Evolutionary conservation across 2,113 vertebrate genomes (phyloP).

Genomic region (Thunnus thynnus): DNA sequence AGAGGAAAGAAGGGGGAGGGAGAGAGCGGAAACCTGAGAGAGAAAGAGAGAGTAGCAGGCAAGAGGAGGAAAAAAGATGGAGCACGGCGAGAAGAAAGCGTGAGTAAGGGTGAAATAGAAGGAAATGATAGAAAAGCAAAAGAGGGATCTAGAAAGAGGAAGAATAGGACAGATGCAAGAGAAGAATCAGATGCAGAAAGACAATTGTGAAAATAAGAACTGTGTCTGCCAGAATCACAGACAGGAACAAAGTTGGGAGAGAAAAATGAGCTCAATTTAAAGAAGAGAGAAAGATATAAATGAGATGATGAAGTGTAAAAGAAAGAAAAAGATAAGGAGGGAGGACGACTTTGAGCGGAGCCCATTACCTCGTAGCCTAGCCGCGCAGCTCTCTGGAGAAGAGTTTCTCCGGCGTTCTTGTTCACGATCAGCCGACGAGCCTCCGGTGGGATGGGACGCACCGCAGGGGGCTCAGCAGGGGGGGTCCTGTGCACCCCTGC

Average conservation of each 20-base stretch:
- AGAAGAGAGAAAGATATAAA: constrained; percentile 54
- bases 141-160: constrained; percentile 46
- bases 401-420: constrained; percentile 97
- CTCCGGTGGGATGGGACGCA: constrained; percentile 95
- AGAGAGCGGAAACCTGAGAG: constrained; percentile 71
- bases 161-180: constrained; percentile 49
- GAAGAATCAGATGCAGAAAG: constrained; percentile 29
- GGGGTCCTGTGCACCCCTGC: constrained; percentile 59
- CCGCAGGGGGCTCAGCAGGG: constrained; percentile 65
- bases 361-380: constrained; percentile 93
- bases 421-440: constrained; percentile 97
- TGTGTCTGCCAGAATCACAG: constrained; percentile 62
- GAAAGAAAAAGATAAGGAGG: constrained; percentile 26
- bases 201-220: constrained; percentile 20
- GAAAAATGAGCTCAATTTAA: constrained; percentile 71
- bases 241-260: constrained; percentile 62
- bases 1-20: constrained; percentile 71
- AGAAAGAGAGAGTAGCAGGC: constrained; percentile 49
- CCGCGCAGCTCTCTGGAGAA: constrained; percentile 95
- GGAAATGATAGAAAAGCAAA: constrained; percentile 53
- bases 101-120: constrained; percentile 41
- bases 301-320: constrained; percentile 52
- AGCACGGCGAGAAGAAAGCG: constrained; percentile 49
- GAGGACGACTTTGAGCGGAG: constrained; percentile 8
- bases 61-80: constrained; percentile 53